A percentile compares a stretch with the other conserved stretches of the same genome.
Evolutionary conservation across 2,888 invertebrate species (phyloP).

Genomic region (Cancer borealis): DNA sequence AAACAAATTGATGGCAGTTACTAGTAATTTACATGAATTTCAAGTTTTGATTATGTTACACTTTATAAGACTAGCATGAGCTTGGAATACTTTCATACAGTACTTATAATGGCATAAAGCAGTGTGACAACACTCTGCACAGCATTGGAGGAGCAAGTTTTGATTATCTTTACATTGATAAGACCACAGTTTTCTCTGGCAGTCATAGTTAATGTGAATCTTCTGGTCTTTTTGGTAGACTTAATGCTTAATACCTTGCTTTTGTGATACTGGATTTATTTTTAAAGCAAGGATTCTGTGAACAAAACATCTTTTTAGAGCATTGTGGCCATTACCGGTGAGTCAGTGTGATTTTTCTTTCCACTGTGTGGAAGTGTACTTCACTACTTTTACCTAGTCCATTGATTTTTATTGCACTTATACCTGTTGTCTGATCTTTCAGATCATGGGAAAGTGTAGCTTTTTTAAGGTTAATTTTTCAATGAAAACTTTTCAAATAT

Average conservation of each 20-base stretch:
- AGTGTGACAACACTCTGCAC: not conserved
- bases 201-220: constrained; percentile 10
- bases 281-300: not conserved
- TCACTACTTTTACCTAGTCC: constrained; percentile 38
- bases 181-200: not conserved
- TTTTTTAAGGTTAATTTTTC: not conserved
- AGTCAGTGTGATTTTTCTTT: constrained; percentile 33
- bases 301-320: constrained; percentile 3
- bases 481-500: not conserved
- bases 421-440: not conserved
- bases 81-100: not conserved
- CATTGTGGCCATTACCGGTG: constrained; percentile 14
- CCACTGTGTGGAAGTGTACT: constrained; percentile 36
- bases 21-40: not conserved
- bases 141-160: not conserved
- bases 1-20: not conserved
- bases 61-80: not conserved
- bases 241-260: constrained; percentile 12
- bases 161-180: not conserved
- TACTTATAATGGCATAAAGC: not conserved
- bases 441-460: not conserved
- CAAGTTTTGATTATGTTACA: not conserved
- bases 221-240: not conserved
- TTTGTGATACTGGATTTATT: constrained; percentile 42
- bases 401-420: not conserved